phyloP scores from a whole-genome alignment of 2,797 vertebrate species.

The Cyprinodon diabolis region DNA sequence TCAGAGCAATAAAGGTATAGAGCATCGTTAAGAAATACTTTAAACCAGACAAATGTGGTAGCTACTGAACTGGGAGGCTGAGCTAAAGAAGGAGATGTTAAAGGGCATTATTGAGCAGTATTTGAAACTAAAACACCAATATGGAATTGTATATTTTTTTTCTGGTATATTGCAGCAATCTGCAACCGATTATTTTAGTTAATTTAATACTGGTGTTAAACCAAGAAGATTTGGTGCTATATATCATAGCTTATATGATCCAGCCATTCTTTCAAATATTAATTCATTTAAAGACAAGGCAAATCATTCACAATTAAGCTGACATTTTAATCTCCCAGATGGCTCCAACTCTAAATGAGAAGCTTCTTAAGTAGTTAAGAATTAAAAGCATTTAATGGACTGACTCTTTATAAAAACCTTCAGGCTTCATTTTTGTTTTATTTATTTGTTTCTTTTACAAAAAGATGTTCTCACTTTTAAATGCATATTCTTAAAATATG shows the following conservation, averaged over 20 bases:
- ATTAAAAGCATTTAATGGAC: background rate
- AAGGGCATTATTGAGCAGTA: background rate
- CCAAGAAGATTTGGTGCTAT: background rate
- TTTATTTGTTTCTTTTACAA: background rate
- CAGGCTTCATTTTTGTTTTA: background rate
- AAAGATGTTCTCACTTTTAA: background rate
- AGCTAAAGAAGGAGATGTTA: background rate
- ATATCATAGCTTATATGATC: background rate
- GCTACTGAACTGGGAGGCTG: background rate
- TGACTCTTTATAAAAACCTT: background rate
- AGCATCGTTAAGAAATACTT: constrained; percentile 7
- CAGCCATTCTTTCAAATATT: background rate
- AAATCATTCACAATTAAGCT: background rate
- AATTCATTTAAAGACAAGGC: background rate
- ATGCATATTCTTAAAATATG: background rate
- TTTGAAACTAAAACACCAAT: no score
- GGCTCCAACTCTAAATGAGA: background rate
- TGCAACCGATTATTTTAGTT: background rate
- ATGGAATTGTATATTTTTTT: background rate
- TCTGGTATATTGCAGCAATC: background rate
- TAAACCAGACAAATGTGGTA: background rate
- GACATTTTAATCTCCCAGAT: background rate
- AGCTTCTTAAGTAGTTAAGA: background rate
- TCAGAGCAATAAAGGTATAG: constrained; percentile 22
- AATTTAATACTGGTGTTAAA: background rate